Evolutionary conservation across 2,113 vertebrate species (phyloP), one percentile per base, ranked within the genome.

Genomic region (Clarias macrocephalus): DNA sequence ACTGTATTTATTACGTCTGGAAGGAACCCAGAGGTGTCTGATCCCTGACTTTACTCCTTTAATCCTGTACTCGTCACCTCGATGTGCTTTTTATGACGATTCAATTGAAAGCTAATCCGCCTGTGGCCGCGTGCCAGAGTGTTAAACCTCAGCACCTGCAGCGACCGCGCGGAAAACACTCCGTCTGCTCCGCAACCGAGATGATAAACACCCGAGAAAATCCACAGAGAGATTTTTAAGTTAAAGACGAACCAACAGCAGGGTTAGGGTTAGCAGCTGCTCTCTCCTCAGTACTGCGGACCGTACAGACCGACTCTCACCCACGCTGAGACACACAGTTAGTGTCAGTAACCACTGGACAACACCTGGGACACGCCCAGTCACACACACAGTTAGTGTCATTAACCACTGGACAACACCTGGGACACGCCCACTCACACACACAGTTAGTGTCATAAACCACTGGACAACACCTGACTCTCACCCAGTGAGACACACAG

Each of bases 291-390:
- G 33, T 33, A 33, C 33, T 33, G 33, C 33, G 33, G 33, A 33
- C 33, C 33, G 33, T 33, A 33, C 33, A 33, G 33, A 33, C 1
- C 33, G 33, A 33, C 33, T 33, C 33, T 33, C 33, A 33, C 33
- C 33, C 33, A 33, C 33, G 33, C 33, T 33, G 33, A 33, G 33
- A 33, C 33, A 33, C 33, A 33, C 33, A 33, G 33, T 33, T 2
- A 33, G 2, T 1, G 2, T 2, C 1, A 33, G 1, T 33, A 1
- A 33, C 1, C 1, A 1, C 2, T 2, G 2, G 2, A 33, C 33
- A 2, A 1, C 33, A 1, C 33, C 33, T 2, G 2, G 33, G n/a
- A n/a, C 2, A 33, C 1, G 2, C 1, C 33, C 2, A 33, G 33
- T 33, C 33, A 1, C 33, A 2, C 2, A 1, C 33, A 2, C 1